Base-by-base conservation (phyloP, 2,797 vertebrate species). In the Sorex maritimensis region DNA sequence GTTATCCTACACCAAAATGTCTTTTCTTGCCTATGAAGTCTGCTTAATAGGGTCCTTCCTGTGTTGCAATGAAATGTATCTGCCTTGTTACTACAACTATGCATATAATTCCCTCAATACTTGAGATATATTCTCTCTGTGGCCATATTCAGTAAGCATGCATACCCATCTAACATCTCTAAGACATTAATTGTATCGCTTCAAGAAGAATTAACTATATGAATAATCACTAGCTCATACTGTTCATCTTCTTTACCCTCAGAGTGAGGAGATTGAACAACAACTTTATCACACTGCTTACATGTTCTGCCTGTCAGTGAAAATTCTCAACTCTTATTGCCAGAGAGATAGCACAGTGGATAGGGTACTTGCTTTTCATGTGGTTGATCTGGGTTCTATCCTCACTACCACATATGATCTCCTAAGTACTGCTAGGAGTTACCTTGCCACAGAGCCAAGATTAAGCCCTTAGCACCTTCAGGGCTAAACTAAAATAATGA, bases 61-160 rank as follows among this genome's bases (percentile, higher is more conserved):
- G 4, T 38, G 10, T 79, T 52, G 81, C 41, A 34, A 49, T 34
- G 13, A 75, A 38, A 72, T 87, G 26, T 28, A 23, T 23, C 58
- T 12, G 11, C 19, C 24, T 85, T 72, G 24, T 69, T 86, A 80
- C 65, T 74, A 81, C 49, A 89, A 88, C 61, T 79, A 65, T 41
- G 38, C 63, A 92, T 41, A 52, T 7, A 92, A 23, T 61, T 81
- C 82, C 52, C 28, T 65, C 17, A 44, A 44, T 52, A 52, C 24
- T 79, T 81, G 38, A 81, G 11, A 34, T 73, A 5, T 30, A 81
- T 49, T 44, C 69, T 84, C 30, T 63, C 73, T 41, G 21, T 93
- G 46, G 28, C 5, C 17, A 61, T 6, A 61, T 4, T 61, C 19
- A 61, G 58, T 6, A 17, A 92, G 71, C 34, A 34, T 63, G 75